Evolutionary conservation across 2,888 invertebrate species (phyloP).

Genomic region (Macrophya alboannulata): DNA sequence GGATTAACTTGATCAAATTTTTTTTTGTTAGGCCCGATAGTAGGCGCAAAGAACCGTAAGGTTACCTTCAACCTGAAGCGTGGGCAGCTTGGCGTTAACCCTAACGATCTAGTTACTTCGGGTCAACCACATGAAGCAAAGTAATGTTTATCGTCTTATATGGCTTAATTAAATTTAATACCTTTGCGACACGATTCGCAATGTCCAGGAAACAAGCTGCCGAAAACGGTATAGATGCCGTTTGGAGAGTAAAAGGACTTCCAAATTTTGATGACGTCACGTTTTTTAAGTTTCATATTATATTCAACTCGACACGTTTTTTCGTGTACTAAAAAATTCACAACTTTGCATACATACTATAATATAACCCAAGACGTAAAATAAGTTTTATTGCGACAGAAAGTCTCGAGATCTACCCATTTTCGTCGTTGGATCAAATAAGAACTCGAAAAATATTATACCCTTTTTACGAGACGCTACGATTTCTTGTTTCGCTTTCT

Average conservation of each 20-base stretch:
- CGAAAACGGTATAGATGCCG: background rate
- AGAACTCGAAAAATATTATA: constrained; percentile 33
- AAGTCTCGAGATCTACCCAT: constrained; percentile 19
- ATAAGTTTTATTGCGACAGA: constrained; percentile 14
- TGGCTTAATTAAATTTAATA: constrained; percentile 34
- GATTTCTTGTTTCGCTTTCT: constrained; percentile 20
- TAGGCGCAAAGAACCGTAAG: constrained; percentile 21
- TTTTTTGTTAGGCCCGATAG: background rate
- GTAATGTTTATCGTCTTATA: constrained; percentile 38
- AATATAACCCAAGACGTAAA: constrained; percentile 17
- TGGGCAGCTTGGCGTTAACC: constrained; percentile 38
- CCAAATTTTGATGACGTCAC: constrained; percentile 5
- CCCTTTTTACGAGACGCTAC: constrained; percentile 29
- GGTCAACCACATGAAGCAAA: constrained; percentile 6
- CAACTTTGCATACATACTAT: background rate
- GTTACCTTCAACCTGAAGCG: constrained; percentile 3
- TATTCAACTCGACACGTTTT: background rate
- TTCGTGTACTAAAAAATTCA: background rate
- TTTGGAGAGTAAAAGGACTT: background rate
- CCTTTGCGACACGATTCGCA: background rate
- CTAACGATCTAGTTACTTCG: constrained; percentile 29
- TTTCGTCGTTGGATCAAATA: constrained; percentile 11
- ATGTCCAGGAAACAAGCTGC: background rate
- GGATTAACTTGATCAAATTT: constrained; percentile 15
- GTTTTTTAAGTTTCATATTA: background rate